Conservation (phyloP, 2,797 vertebrate species). For the Xiphophorus birchmanni region DNA sequence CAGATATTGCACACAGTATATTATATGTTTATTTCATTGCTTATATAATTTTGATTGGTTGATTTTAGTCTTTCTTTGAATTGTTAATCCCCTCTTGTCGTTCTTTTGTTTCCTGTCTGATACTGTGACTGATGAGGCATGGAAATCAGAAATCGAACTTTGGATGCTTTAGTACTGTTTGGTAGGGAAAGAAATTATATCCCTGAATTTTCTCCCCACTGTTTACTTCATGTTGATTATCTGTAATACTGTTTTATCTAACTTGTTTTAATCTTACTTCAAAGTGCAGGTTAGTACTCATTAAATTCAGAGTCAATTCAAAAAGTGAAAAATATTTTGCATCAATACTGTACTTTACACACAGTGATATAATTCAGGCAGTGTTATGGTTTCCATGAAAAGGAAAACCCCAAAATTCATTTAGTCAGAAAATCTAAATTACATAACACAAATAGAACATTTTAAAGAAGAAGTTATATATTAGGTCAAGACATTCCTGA, state of each 20-base stretch:
- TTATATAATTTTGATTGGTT: neutral
- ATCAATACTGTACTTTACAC: too few species aligned
- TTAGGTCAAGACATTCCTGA: neutral
- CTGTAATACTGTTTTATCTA: too few species aligned
- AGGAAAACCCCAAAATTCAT: neutral
- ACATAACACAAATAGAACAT: neutral
- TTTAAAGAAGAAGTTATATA: neutral
- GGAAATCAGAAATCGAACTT: neutral
- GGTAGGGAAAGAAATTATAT: neutral
- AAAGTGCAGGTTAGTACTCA: too few species aligned
- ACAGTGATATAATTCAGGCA: too few species aligned
- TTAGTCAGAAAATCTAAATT: neutral
- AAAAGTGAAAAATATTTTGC: too few species aligned
- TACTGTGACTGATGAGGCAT: neutral
- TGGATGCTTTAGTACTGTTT: neutral
- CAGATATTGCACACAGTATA: neutral
- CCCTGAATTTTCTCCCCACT: too few species aligned
- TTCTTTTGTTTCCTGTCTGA: neutral
- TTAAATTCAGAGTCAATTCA: too few species aligned
- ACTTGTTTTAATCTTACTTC: too few species aligned
- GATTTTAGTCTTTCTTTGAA: neutral
- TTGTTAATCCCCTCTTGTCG: neutral
- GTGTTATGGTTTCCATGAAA: too few species aligned
- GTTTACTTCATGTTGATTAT: too few species aligned
- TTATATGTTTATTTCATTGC: too few species aligned